Evolutionary conservation across 1,140 invertebrate species (phyloP).

Genomic region (Bombus turneri): DNA sequence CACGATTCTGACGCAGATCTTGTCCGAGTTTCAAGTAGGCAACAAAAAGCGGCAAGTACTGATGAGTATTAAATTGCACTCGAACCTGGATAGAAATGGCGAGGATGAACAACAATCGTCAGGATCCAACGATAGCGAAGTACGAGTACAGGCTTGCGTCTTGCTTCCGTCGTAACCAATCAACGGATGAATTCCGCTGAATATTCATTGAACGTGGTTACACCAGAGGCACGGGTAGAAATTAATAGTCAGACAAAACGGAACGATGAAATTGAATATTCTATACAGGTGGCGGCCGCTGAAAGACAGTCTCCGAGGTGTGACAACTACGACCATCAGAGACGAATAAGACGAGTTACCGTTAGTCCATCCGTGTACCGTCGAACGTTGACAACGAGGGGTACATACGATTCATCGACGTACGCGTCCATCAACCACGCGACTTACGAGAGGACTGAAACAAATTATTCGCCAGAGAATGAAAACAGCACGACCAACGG

Average conservation of each 20-base stretch:
- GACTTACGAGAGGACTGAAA: neutral
- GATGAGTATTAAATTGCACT: constrained; percentile 54
- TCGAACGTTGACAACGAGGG: no score
- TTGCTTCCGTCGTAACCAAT: constrained; percentile 27
- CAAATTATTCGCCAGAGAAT: neutral
- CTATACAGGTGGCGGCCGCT: neutral
- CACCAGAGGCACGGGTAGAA: neutral
- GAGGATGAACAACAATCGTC: neutral
- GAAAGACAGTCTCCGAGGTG: neutral
- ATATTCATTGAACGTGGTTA: constrained; percentile 30
- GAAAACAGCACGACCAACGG: neutral
- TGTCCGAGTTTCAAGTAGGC: constrained; percentile 48
- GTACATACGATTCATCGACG: neutral
- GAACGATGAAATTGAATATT: constrained; percentile 36
- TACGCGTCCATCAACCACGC: accelerated
- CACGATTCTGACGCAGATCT: constrained; percentile 50
- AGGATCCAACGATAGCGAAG: neutral
- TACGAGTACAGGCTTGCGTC: neutral
- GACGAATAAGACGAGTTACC: neutral
- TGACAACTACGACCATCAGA: neutral
- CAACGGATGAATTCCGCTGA: neutral
- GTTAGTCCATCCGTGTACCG: no score
- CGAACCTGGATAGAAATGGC: neutral
- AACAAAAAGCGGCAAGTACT: constrained; percentile 36
- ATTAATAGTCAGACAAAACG: constrained; percentile 13